Conservation (phyloP, 2,113 vertebrate genomes). For the Oryzias javanicus region DNA sequence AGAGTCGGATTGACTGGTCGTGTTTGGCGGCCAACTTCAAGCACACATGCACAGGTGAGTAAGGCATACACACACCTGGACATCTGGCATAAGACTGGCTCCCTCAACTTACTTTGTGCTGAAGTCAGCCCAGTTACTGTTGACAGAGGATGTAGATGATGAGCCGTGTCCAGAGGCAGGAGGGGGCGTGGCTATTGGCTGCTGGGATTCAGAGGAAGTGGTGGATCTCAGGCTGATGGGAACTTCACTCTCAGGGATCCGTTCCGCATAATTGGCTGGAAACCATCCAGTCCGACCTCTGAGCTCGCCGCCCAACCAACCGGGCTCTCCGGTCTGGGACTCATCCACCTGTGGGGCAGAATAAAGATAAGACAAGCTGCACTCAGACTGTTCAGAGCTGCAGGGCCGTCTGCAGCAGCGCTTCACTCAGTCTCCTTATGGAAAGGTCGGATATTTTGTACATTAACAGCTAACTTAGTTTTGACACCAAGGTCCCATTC, state of each 20-base stretch:
- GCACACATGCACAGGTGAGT: not conserved
- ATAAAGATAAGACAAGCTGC: too few species aligned
- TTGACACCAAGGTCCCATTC: too few species aligned
- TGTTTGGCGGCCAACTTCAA: constrained; percentile 89
- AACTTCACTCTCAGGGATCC: constrained; percentile 89
- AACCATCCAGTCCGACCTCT: constrained; percentile 97
- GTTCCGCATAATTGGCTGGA: constrained; percentile 96
- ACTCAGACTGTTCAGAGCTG: too few species aligned
- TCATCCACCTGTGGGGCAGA: constrained; percentile 86
- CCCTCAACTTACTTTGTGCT: constrained; percentile 87
- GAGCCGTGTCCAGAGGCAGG: constrained; percentile 58
- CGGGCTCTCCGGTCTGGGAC: constrained; percentile 95
- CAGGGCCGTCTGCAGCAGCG: too few species aligned
- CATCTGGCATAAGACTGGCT: not conserved
- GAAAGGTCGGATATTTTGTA: too few species aligned
- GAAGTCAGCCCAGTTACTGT: constrained; percentile 98
- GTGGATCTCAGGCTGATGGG: constrained; percentile 79
- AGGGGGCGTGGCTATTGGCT: constrained; percentile 62
- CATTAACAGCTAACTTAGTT: too few species aligned
- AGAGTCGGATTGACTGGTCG: constrained; percentile 80
- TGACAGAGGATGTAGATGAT: constrained; percentile 72
- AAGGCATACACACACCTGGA: not conserved
- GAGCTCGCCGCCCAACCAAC: constrained; percentile 95
- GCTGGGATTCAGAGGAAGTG: constrained; percentile 58
- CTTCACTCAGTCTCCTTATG: too few species aligned